Base-by-base conservation (phyloP, 2,888 invertebrate species). In the Sinopyrophorus schimmeli region DNA sequence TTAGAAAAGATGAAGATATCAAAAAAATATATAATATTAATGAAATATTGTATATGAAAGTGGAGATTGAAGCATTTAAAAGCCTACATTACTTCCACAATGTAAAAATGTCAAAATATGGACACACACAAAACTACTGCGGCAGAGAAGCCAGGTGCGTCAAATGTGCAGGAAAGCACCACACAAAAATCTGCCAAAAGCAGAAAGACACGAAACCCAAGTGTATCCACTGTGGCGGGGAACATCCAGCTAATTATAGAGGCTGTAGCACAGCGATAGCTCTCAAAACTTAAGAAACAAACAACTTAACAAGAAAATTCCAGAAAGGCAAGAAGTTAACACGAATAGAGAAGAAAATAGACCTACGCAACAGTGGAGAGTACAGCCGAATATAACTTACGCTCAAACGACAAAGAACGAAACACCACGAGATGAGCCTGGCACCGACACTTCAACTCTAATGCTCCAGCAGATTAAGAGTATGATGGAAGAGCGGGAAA, bases 81-180 rank as follows among this genome's bases (percentile, higher is more conserved):
- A 41, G 24, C n/a, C 16, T 23, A n/a, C 15, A 16, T 2, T n/a
- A 42, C 12, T 23, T 42, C 4, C 34, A 41, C 1, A 41, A 47
- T 26, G 41, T 41, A 16, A 47, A 42, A 42, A 47, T 40, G 12
- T 40, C 40, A 47, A 34, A 40, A 24, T 42, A 47, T 28, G 32
- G 38, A 31, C 42, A 42, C 35, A 47, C 41, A 3, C 47, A 47
- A 16, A 31, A 41, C 26, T 47, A 42, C 27, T 47, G 47, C 18
- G 26, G 23, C 14, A 41, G 38, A 41, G 38, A 26, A 16, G 40
- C 32, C 12, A 31, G 20, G 10, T 47, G 42, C 26, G 47, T 47
- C 12, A 32, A 32, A 31, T 39, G 26, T 11, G 32, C 21, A 38
- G 31, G 18, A 31, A 42, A 32, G 26, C 42, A 40, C 37, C 28